Conservation (phyloP, 2,888 invertebrate species). For the Folsomia manolachei region DNA sequence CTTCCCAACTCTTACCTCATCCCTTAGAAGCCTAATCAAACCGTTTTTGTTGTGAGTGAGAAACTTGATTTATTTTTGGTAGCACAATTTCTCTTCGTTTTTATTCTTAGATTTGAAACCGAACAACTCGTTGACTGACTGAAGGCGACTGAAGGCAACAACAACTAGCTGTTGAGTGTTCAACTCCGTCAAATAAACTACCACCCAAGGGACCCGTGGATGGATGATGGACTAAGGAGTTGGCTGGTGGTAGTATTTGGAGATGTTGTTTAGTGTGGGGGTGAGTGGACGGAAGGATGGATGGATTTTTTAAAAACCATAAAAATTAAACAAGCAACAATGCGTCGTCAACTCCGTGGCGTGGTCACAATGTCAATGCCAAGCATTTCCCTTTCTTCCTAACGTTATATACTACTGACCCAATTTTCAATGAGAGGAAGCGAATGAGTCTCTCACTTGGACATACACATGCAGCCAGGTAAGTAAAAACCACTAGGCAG, state of each 20-base stretch:
- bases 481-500: neutral
- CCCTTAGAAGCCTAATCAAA: neutral
- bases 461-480: neutral
- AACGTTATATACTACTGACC: slow-evolving; percentile 43
- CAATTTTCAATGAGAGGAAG: slow-evolving; percentile 28
- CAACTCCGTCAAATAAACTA: neutral
- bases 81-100: too few relatives aligned
- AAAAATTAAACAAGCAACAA: neutral
- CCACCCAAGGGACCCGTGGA: neutral
- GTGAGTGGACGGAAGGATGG: neutral
- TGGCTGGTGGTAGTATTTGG: too few relatives aligned
- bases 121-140: neutral
- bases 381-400: slow-evolving; percentile 38
- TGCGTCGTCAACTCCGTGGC: slow-evolving; percentile 9
- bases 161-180: neutral
- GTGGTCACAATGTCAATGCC: slow-evolving; percentile 42
- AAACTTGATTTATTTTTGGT: neutral
- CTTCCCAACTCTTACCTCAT: neutral
- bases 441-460: neutral
- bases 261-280: neutral
- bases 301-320: neutral
- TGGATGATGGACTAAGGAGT: too few relatives aligned
- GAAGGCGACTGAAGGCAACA: neutral
- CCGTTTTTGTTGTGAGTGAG: neutral
- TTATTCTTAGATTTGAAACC: neutral